These are phyloP conservation scores for Ommatoiulus sabulosus DNA, from an alignment of 2,888 invertebrate species.

Conservation along the genomic window DNA sequence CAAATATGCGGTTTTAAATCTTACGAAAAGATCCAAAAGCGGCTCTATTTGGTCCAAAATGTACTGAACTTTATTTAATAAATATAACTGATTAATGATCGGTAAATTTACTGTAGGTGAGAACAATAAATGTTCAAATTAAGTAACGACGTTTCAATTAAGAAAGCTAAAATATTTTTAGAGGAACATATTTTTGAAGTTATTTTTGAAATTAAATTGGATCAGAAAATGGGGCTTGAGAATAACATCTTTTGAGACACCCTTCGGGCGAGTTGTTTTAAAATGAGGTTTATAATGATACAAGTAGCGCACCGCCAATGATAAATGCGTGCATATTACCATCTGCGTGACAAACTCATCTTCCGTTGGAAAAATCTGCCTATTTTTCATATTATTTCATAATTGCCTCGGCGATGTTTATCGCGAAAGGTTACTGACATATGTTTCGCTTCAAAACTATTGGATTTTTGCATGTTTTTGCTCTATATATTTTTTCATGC, in stretches of 20 bases:
- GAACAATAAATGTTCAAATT: too few species aligned
- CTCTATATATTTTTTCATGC: neutral
- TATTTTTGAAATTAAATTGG: too few species aligned
- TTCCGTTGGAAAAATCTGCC: neutral
- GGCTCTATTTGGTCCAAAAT: too few species aligned
- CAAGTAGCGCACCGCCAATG: neutral
- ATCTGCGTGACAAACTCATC: slow-evolving; percentile 48
- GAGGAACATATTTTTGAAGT: neutral
- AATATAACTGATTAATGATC: neutral
- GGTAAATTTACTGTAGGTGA: too few species aligned
- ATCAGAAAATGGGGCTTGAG: too few species aligned
- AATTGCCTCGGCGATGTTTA: slow-evolving; percentile 38
- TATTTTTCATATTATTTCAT: slow-evolving; percentile 30
- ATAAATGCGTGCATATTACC: slow-evolving; percentile 41
- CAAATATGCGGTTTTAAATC: too few species aligned
- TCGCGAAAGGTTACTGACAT: slow-evolving; percentile 23
- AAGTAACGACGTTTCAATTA: too few species aligned
- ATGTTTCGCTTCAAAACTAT: neutral
- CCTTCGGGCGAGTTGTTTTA: neutral
- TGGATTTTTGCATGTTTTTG: slow-evolving; percentile 35
- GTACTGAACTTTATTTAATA: too few species aligned
- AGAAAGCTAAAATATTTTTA: neutral
- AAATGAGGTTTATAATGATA: neutral
- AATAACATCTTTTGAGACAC: neutral
- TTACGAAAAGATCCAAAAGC: too few species aligned